Conservation (phyloP, 1,140 invertebrate species). For the Ceratitis capitata region DNA sequence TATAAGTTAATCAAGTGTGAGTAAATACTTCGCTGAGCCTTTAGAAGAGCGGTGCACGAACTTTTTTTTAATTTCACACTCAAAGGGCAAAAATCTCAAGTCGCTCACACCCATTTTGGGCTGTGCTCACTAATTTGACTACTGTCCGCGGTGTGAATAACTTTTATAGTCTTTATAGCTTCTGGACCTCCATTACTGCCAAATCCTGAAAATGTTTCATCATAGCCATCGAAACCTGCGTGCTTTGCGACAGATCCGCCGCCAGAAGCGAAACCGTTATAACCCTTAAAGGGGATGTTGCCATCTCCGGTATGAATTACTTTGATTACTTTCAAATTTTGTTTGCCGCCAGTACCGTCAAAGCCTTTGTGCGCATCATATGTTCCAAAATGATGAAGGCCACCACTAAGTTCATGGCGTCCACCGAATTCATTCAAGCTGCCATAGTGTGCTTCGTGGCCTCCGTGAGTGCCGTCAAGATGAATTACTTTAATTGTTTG, state of each 20-base stretch:
- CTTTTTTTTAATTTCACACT: too few relatives aligned
- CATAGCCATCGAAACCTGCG: background rate
- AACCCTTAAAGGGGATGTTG: background rate
- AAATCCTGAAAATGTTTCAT: background rate
- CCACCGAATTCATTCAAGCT: slow-evolving; percentile 45
- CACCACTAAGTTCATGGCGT: slow-evolving; percentile 41
- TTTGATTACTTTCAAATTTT: background rate
- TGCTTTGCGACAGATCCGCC: background rate
- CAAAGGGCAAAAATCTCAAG: too few relatives aligned
- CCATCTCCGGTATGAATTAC: background rate
- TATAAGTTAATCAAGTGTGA: too few relatives aligned
- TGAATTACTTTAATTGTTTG: background rate
- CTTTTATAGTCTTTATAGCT: slow-evolving; percentile 52
- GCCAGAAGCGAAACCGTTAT: background rate
- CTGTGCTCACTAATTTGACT: too few relatives aligned
- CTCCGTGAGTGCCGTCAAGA: background rate
- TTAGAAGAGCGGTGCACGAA: too few relatives aligned
- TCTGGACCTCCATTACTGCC: background rate
- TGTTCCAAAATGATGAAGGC: too few relatives aligned
- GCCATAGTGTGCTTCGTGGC: slow-evolving; percentile 44
- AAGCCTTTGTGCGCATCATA: too few relatives aligned
- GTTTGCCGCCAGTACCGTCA: background rate
- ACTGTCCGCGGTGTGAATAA: slow-evolving; percentile 47
- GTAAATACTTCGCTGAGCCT: too few relatives aligned
- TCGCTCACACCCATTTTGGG: background rate